Evolutionary conservation across 2,113 vertebrate genomes (phyloP), one percentile per base, ranked within the genome.

Genomic region (Rhinolophus sinicus): DNA sequence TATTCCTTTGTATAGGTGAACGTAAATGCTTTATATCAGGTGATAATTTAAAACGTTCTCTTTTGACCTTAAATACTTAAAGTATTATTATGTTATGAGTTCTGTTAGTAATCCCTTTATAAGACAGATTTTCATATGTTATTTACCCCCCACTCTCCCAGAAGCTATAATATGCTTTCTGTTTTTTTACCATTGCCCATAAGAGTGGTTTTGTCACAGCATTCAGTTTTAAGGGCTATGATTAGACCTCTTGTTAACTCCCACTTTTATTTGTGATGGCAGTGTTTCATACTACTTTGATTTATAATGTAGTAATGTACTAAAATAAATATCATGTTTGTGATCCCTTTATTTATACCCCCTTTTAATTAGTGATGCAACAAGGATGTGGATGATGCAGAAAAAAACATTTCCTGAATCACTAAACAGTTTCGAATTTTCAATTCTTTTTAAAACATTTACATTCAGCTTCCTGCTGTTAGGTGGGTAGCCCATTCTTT

Each of bases 21-120:
- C 82, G 33, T 93, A 90, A 96, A 83, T 93, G 33, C 9, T 95
- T 93, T 96, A 54, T 96, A 69, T 93, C 47, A 96, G 67, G 22
- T 88, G 24, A 33, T 95, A 50, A 60, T 80, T 54, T 60, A 26
- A 33, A 67, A 85, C 52, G 26, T 54, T 89, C 13, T 81, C 11
- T 13, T 91, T 94, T 94, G 65, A 94, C 38, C 21, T 52, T 96
- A 80, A 78, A 52, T 94, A 78, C 38, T 96, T 97, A 15, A 86
- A 19, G 50, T 85, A 28, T 94, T 93, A 35, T 33, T 87, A 13
- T 75, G 9, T 89, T 88, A 35, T 12, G 30, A 75, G 8, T 92
- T 96, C 16, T 93, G 10, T 95, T 85, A 64, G 33, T 75, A 56
- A 52, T 88, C 22, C 26, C 70, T 94, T 95, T 78, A 40, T 73